Evolutionary conservation across 2,888 invertebrate genomes (phyloP).

Genomic region (Tetrapedia diversipes): DNA sequence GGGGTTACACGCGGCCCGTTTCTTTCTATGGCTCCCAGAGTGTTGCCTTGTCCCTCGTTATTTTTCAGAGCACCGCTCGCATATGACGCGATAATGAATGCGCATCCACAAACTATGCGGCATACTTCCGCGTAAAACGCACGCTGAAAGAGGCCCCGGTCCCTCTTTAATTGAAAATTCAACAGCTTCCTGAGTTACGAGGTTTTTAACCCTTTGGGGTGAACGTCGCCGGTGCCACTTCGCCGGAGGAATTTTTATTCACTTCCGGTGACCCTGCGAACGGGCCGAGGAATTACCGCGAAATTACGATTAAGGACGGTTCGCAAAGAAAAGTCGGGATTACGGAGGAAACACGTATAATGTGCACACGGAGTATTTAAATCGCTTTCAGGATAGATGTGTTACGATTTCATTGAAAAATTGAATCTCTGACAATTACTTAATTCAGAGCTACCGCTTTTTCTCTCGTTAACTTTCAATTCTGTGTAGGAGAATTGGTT

Average conservation of each 20-base stretch:
- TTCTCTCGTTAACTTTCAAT: too few relatives aligned
- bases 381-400: too few relatives aligned
- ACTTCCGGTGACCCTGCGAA: not conserved
- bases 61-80: not conserved
- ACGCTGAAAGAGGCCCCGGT: not conserved
- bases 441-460: too few relatives aligned
- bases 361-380: too few relatives aligned
- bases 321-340: not conserved
- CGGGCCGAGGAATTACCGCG: not conserved
- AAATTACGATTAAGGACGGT: not conserved
- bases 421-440: too few relatives aligned
- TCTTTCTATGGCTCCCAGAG: conserved; percentile 4
- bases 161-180: not conserved
- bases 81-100: conserved; percentile 16
- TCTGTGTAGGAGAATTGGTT: too few relatives aligned
- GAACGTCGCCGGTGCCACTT: too few relatives aligned
- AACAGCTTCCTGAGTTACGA: not conserved
- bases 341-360: too few relatives aligned
- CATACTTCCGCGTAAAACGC: not conserved
- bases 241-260: not conserved
- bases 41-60: not conserved
- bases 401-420: too few relatives aligned
- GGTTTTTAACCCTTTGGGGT: not conserved
- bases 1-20: conserved; percentile 7
- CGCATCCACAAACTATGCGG: not conserved